Base-by-base conservation (phyloP, 2,888 invertebrate genomes). In the Nymphalis urticae region DNA sequence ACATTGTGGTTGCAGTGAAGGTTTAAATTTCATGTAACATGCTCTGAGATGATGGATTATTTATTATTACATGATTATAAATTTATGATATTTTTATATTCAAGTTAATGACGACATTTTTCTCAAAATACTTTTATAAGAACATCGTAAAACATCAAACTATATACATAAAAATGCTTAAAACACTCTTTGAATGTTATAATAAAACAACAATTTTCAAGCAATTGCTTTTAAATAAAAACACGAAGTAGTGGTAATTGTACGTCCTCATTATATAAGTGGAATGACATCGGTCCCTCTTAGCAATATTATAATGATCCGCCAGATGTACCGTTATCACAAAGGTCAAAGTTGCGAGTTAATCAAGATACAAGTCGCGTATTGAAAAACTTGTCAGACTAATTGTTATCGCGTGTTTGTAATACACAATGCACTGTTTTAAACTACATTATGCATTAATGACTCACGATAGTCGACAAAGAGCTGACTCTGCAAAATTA, bases 381-480 rank as follows among this genome's bases (percentile, higher is more conserved):
- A 77, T 80, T 83, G 83, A 85, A 80, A 80, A 82, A 80, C 81
- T 75, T 79, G 85, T 87, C 80, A 82, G 82, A 84, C 82, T 77
- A 86, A 87, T 87, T 88, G 66, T 62, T 66, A 66, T 66, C 61
- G 61, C 48, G 24, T 83, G 85, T 72, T 75, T 68, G 76, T 82
- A 78, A 77, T 85, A 77, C 78, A 75, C 72, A 82, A 85, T 83
- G 77, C 27, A 5, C 17, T 17, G 27, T 64, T 61, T 69, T 61
- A 27, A 60, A 64, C 42, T n/a, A 27, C 50, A 19, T 42, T 21
- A 54, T 48, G 36, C 60, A 51, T 48, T n/a, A 62, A 69, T 66
- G 50, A 64, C 13, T 61, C 58, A 36, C 47, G 65, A 60, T 42
- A 62, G 16, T 36, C 42, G 50, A 62, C 42, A 59, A 48, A 64